Conservation (phyloP, 1,140 invertebrate genomes). For the Trissolcus basalis region DNA sequence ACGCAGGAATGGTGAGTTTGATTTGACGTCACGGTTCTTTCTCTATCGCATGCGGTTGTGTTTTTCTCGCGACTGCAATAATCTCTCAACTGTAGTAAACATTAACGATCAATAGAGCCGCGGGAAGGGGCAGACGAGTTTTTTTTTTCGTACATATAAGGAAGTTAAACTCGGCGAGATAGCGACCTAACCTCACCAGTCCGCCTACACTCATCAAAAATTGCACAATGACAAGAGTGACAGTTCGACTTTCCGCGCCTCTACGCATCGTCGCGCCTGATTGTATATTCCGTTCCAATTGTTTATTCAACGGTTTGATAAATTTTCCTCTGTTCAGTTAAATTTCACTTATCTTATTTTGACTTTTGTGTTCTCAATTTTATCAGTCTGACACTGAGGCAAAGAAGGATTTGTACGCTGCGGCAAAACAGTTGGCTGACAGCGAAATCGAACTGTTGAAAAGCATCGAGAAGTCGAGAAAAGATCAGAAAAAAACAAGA, state of each 20-base stretch:
- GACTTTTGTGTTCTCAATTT: conserved; percentile 9
- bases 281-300: conserved; percentile 1
- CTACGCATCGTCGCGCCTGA: neutral
- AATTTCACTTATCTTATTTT: neutral
- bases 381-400: conserved; percentile 61
- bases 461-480: conserved; percentile 63
- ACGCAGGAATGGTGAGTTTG: too few relatives aligned
- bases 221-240: conserved; percentile 29
- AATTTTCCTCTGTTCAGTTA: conserved; percentile 14
- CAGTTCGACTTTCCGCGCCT: conserved; percentile 16
- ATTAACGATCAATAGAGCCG: neutral
- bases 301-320: neutral
- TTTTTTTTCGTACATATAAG: conserved; percentile 31
- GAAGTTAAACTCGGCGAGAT: conserved; percentile 18
- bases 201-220: conserved; percentile 22
- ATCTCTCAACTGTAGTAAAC: too few relatives aligned
- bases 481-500: conserved; percentile 33
- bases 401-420: conserved; percentile 62
- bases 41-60: neutral
- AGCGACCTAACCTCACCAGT: conserved; percentile 32
- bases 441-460: conserved; percentile 70
- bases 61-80: neutral
- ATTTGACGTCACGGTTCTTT: too few relatives aligned
- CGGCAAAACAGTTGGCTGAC: conserved; percentile 68
- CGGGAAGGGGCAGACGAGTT: neutral